These are phyloP conservation scores for Coptodon bakossiorum DNA, from an alignment of 2,113 vertebrate genomes.

Conservation along the genomic window DNA sequence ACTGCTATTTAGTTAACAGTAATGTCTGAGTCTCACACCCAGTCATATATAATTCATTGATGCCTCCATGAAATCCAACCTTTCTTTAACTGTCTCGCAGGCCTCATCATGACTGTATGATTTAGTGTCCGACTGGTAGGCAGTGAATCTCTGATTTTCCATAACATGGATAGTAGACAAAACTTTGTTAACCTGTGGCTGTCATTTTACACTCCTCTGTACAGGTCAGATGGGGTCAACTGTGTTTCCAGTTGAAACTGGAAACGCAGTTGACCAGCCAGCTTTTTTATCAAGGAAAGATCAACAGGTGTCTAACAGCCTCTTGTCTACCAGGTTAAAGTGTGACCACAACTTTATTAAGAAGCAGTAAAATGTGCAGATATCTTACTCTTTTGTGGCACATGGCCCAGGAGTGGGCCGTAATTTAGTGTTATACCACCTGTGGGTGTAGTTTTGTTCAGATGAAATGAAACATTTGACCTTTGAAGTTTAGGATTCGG, in stretches of 20 bases:
- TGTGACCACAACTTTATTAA: not conserved
- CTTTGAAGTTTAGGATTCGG: not conserved
- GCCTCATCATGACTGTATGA: not conserved
- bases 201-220: not conserved
- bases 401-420: not conserved
- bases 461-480: not conserved
- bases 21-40: slow-evolving; percentile 2
- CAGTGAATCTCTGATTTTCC: not conserved
- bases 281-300: not conserved
- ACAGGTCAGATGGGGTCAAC: not conserved
- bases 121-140: not conserved
- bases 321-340: not conserved
- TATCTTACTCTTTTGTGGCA: not conserved
- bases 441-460: not conserved
- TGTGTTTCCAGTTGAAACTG: not conserved
- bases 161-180: not conserved
- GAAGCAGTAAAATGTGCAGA: not conserved
- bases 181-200: not conserved
- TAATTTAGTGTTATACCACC: not conserved
- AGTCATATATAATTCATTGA: slow-evolving; percentile 53
- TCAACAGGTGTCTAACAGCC: not conserved
- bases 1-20: slow-evolving; percentile 26
- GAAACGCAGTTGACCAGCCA: not conserved
- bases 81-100: slow-evolving; percentile 1
- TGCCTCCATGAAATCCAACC: slow-evolving; percentile 51